A percentile compares a stretch with the other conserved stretches of the same genome.
Evolutionary conservation across 2,797 vertebrate species (phyloP).

Genomic region (Loriculus beryllinus): DNA sequence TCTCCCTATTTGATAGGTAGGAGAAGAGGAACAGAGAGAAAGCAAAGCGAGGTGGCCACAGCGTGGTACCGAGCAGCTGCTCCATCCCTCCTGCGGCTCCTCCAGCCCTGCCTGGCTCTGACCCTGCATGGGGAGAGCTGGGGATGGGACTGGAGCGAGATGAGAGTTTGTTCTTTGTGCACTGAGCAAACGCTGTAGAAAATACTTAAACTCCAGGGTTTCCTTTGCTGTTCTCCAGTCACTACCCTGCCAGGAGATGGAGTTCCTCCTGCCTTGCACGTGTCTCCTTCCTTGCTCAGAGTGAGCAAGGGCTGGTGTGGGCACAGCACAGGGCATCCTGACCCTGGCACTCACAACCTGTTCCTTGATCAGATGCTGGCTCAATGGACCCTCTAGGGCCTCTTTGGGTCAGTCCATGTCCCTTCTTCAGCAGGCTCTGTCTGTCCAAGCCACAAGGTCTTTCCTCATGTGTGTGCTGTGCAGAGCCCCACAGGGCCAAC

Average conservation of each 20-base stretch:
- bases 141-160: neutral
- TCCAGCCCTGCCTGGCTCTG: neutral
- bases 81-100: neutral
- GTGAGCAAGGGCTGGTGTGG: accelerated
- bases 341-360: neutral
- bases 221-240: neutral
- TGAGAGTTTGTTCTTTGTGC: accelerated
- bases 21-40: slow-evolving; percentile 15
- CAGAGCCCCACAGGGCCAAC: accelerated
- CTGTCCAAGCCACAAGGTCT: accelerated
- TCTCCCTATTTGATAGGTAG: neutral
- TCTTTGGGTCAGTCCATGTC: neutral
- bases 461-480: accelerated
- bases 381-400: neutral
- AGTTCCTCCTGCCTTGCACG: accelerated
- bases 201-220: neutral
- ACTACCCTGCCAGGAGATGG: neutral
- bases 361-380: neutral
- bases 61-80: neutral
- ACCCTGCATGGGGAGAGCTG: neutral
- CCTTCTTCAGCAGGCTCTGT: neutral
- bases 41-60: neutral
- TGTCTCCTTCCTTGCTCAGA: neutral
- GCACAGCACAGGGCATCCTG: neutral
- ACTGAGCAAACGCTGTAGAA: neutral